These are phyloP conservation scores for Macquaria ambigua DNA, from an alignment of 2,113 vertebrate genomes.

Conservation along the genomic window DNA sequence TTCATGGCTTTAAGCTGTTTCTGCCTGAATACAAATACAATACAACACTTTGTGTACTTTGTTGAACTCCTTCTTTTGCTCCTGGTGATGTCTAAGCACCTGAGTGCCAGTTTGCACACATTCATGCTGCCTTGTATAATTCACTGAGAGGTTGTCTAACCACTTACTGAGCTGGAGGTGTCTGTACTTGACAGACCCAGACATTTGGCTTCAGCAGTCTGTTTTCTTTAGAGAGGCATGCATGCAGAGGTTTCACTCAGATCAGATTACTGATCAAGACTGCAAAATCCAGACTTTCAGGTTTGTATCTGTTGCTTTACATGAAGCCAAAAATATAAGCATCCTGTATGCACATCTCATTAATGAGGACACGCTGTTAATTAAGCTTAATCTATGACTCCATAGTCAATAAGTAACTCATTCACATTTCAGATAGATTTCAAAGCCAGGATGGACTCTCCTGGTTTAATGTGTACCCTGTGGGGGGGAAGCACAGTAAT, in stretches of 20 bases:
- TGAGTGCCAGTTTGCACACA: not conserved
- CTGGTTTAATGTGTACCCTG: not conserved
- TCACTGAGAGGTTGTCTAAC: not conserved
- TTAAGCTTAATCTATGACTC: not conserved
- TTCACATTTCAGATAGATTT: not conserved
- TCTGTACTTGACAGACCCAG: not conserved
- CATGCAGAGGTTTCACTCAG: not conserved
- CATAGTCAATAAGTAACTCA: not conserved
- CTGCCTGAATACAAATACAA: not conserved
- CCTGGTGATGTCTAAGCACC: rapidly evolving
- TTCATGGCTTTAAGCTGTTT: not conserved
- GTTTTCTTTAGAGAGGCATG: not conserved
- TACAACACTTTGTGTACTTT: not conserved
- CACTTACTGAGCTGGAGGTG: not conserved
- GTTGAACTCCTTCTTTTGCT: not conserved
- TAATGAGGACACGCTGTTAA: not conserved
- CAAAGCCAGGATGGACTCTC: too few species aligned
- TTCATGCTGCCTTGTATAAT: not conserved
- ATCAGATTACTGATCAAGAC: not conserved
- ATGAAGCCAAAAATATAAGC: not conserved
- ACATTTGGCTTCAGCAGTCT: not conserved
- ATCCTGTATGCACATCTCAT: not conserved
- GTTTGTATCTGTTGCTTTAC: not conserved
- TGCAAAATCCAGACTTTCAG: not conserved
- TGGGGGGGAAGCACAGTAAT: too few species aligned